Conservation (phyloP, 2,888 invertebrate species). For the Leucoma salicis region DNA sequence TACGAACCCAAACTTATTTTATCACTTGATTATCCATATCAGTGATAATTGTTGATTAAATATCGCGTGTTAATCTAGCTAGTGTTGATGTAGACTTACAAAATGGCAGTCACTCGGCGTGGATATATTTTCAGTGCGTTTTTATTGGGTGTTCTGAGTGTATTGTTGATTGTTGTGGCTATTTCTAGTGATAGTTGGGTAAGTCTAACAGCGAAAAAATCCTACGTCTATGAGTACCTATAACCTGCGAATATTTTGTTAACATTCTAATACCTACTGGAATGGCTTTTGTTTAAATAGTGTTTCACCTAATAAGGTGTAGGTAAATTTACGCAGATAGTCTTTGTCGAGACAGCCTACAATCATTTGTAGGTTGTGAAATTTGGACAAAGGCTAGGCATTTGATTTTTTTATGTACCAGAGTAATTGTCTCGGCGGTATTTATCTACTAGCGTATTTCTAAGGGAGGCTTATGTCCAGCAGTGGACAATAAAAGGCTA, state of each 20-base stretch:
- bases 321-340: too few relatives aligned
- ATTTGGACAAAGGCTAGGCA: too few relatives aligned
- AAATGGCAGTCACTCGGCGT: slow-evolving; percentile 71
- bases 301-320: too few relatives aligned
- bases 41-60: slow-evolving; percentile 26
- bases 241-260: background rate
- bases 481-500: too few relatives aligned
- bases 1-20: slow-evolving; percentile 16
- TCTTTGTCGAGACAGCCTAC: too few relatives aligned
- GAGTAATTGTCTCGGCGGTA: too few relatives aligned
- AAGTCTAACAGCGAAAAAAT: slow-evolving; percentile 27
- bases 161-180: slow-evolving; percentile 58
- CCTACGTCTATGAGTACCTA: background rate
- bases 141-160: slow-evolving; percentile 57
- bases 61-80: slow-evolving; percentile 13
- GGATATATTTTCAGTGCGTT: slow-evolving; percentile 70
- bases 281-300: too few relatives aligned
- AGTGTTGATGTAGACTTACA: slow-evolving; percentile 25
- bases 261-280: too few relatives aligned
- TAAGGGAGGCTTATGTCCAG: too few relatives aligned
- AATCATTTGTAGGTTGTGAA: too few relatives aligned
- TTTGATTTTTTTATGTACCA: too few relatives aligned
- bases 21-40: slow-evolving; percentile 35
- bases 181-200: slow-evolving; percentile 74
- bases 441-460: too few relatives aligned